Conservation (phyloP, 2,113 vertebrate species). For the Oncorhynchus nerka region DNA sequence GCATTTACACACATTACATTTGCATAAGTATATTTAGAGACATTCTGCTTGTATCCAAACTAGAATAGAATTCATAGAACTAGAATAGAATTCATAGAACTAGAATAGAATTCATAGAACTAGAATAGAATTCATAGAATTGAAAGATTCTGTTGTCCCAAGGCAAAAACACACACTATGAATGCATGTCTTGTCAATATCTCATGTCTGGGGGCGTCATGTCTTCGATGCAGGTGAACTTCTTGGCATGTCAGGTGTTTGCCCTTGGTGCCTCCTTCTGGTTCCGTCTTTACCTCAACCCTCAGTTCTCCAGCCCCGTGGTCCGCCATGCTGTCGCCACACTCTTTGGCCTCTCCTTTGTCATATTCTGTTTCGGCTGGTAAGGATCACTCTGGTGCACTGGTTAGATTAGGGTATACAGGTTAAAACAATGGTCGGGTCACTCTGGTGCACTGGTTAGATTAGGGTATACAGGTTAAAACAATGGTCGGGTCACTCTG, state of each 20-base stretch:
- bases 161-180: not conserved
- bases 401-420: too few relatives aligned
- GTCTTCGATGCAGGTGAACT: conserved; percentile 83
- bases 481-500: too few relatives aligned
- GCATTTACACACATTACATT: too few relatives aligned
- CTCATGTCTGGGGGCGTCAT: not conserved
- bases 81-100: too few relatives aligned
- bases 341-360: conserved; percentile 82
- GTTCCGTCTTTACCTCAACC: conserved; percentile 89
- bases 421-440: too few relatives aligned
- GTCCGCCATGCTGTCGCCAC: conserved; percentile 85
- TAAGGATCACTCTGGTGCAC: conserved; percentile 56
- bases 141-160: not conserved
- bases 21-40: not conserved
- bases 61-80: too few relatives aligned
- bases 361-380: conserved; percentile 97
- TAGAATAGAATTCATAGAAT: not conserved
- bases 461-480: too few relatives aligned
- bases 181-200: not conserved
- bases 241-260: conserved; percentile 87
- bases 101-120: not conserved
- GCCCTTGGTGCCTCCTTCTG: conserved; percentile 85
- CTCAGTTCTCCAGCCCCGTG: conserved; percentile 74
- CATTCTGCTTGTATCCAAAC: not conserved
- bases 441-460: too few relatives aligned